Conservation (phyloP, 2,797 vertebrate species). For the Petrocephalus schoutedeni region DNA sequence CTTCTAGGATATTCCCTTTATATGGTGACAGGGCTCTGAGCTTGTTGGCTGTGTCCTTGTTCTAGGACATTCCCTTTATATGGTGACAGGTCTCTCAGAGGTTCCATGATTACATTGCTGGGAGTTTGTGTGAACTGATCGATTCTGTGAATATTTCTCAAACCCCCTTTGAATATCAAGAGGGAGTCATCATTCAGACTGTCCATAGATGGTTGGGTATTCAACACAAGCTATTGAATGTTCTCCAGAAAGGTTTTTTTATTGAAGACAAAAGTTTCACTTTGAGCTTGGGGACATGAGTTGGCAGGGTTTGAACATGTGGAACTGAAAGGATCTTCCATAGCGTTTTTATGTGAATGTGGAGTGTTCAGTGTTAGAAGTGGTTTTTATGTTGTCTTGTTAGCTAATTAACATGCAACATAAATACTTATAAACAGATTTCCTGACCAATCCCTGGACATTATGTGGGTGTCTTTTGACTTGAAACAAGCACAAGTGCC, state of each 20-base stretch:
- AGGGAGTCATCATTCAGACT: slow-evolving; percentile 9
- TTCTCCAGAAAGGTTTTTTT: slow-evolving; percentile 7
- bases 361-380: background rate
- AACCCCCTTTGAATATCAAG: slow-evolving; percentile 18
- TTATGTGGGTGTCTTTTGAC: background rate
- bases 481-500: background rate
- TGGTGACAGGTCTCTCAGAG: background rate
- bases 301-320: background rate
- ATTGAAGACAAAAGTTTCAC: slow-evolving; percentile 15
- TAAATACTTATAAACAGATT: background rate
- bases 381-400: background rate
- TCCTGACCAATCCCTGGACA: background rate
- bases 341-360: background rate
- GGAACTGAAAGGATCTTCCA: slow-evolving; percentile 5
- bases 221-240: slow-evolving; percentile 15
- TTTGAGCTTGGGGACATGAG: background rate
- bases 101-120: background rate
- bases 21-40: background rate
- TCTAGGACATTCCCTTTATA: background rate
- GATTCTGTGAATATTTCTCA: slow-evolving; percentile 18
- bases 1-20: background rate
- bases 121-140: background rate
- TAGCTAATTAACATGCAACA: background rate
- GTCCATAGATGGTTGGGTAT: slow-evolving; percentile 17
- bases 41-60: background rate